These are phyloP conservation scores for Gorsachius goisagi DNA, from an alignment of 2,113 vertebrate genomes.

Conservation along the genomic window DNA sequence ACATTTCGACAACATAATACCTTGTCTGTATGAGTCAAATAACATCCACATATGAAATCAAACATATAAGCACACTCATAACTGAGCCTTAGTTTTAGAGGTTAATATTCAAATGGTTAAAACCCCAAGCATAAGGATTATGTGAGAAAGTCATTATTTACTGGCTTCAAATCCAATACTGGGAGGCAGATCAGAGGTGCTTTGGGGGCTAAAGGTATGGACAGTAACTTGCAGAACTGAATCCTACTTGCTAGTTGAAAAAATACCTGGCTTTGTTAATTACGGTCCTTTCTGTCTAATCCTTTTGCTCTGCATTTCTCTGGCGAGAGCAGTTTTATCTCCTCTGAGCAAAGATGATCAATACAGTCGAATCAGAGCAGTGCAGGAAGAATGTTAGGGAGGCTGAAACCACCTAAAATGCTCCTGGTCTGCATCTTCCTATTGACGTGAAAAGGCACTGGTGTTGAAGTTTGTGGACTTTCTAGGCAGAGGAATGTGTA, in stretches of 20 bases:
- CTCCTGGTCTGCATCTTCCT: neutral
- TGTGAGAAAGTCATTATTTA: neutral
- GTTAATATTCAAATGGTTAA: neutral
- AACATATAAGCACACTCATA: neutral
- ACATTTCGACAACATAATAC: neutral
- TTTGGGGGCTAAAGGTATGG: neutral
- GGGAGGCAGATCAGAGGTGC: neutral
- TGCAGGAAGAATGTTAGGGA: neutral
- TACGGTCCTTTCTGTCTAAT: neutral
- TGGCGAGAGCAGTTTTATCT: neutral
- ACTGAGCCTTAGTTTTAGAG: neutral
- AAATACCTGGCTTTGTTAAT: neutral
- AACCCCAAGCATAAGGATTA: neutral
- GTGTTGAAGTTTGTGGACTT: neutral
- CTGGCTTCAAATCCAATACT: neutral
- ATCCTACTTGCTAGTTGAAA: neutral
- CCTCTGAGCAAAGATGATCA: neutral
- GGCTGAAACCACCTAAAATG: neutral
- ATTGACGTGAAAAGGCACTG: neutral
- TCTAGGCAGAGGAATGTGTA: neutral
- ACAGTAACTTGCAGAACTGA: neutral
- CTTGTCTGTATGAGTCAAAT: neutral
- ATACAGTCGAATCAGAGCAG: slow-evolving; percentile 4
- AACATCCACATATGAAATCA: neutral
- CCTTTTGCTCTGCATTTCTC: neutral